Percentiles rank a stretch among this genome's conserved stretches.
Evolutionary conservation across 2,888 invertebrate genomes (phyloP).

Genomic region (Apamea crenata): DNA sequence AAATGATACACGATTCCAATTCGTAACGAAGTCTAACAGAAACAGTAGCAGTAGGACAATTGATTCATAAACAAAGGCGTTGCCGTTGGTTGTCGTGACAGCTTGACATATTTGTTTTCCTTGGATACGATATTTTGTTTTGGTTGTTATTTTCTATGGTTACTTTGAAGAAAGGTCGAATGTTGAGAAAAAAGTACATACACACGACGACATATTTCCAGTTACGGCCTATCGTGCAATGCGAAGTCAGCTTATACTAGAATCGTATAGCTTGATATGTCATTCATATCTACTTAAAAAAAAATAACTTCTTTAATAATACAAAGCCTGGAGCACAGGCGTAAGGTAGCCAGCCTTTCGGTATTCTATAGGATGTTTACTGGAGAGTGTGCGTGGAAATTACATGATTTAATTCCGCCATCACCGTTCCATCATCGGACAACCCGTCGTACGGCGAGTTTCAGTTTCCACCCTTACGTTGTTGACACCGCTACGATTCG

Average conservation of each 20-base stretch:
- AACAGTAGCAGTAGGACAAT: conserved; percentile 11
- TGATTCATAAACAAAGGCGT: conserved; percentile 58
- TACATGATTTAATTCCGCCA: too few relatives aligned
- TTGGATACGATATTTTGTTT: conserved; percentile 31
- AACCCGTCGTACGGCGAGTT: too few relatives aligned
- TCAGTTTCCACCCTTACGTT: too few relatives aligned
- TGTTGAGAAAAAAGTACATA: background rate
- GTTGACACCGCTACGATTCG: too few relatives aligned
- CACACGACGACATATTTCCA: background rate
- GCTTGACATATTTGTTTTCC: conserved; percentile 51
- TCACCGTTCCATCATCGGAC: too few relatives aligned
- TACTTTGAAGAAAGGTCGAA: conserved; percentile 14
- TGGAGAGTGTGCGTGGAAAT: too few relatives aligned
- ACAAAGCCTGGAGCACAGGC: too few relatives aligned
- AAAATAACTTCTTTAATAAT: too few relatives aligned
- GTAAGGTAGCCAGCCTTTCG: too few relatives aligned
- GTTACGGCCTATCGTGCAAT: background rate
- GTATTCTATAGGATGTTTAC: too few relatives aligned
- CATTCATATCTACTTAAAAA: background rate
- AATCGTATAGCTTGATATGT: background rate
- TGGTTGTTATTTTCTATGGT: conserved; percentile 13
- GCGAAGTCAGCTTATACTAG: background rate
- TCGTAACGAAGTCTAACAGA: conserved; percentile 5
- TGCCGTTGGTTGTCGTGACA: conserved; percentile 59
- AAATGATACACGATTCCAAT: conserved; percentile 12